These are phyloP conservation scores for Neoascia interrupta DNA, from an alignment of 2,888 invertebrate genomes.

Conservation along the genomic window DNA sequence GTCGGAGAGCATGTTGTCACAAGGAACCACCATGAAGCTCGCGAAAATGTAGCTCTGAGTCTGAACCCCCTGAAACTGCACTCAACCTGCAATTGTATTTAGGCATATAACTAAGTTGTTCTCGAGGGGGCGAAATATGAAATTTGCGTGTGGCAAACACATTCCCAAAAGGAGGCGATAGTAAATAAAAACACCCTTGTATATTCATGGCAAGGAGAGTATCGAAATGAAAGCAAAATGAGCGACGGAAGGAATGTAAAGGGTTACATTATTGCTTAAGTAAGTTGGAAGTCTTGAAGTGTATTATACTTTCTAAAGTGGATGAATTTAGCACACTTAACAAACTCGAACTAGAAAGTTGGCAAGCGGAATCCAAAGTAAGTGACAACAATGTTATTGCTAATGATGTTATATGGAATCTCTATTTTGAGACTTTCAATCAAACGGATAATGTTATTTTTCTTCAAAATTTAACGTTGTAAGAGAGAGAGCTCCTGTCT, in stretches of 20 bases:
- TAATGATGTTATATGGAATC: too few relatives aligned
- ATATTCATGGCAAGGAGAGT: background rate
- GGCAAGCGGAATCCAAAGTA: background rate
- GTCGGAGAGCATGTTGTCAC: conserved; percentile 29
- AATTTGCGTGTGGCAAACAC: conserved; percentile 47
- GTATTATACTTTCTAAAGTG: background rate
- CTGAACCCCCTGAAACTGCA: conserved; percentile 21
- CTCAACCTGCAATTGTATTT: conserved; percentile 57
- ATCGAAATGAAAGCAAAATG: conserved; percentile 7
- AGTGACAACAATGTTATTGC: too few relatives aligned
- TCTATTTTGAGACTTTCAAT: too few relatives aligned
- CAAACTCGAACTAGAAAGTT: background rate
- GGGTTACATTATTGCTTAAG: background rate
- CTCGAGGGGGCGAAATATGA: conserved; percentile 24
- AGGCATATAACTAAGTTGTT: conserved; percentile 16
- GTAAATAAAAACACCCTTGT: background rate
- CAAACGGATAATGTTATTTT: too few relatives aligned
- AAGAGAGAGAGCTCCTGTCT: too few relatives aligned
- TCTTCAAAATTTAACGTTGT: too few relatives aligned
- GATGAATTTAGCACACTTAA: background rate
- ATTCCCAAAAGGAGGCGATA: conserved; percentile 38
- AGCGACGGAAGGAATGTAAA: background rate
- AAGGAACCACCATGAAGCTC: conserved; percentile 7
- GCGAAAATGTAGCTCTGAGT: conserved; percentile 7
- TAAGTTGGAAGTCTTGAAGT: conserved; percentile 2